A percentile compares a stretch with the other conserved stretches of the same genome.
phyloP scores from a whole-genome alignment of 1,140 invertebrate genomes.

The Eufriesea mexicana region DNA sequence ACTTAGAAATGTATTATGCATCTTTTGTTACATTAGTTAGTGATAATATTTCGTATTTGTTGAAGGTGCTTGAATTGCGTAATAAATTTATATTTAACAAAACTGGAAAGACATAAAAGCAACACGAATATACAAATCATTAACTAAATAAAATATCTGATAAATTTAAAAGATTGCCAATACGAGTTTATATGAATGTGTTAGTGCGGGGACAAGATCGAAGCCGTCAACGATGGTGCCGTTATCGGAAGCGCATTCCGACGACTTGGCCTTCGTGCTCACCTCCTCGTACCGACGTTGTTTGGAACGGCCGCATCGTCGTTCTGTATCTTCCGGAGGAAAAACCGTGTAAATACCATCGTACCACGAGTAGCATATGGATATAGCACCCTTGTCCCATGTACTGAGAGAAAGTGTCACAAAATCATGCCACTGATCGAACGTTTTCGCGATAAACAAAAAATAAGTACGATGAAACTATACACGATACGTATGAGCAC shows the following conservation, averaged over 20 bases:
- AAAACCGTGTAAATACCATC: slow-evolving; percentile 72
- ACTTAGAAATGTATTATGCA: not conserved
- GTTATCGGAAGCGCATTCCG: slow-evolving; percentile 48
- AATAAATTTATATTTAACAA: not conserved
- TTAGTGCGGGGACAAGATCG: slow-evolving; percentile 17
- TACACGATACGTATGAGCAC: slow-evolving; percentile 12
- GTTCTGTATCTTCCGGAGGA: slow-evolving; percentile 61
- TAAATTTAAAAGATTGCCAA: slow-evolving; percentile 9
- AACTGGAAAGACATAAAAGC: not conserved
- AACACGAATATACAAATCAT: not conserved
- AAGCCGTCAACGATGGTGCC: slow-evolving; percentile 39
- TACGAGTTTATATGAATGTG: not conserved
- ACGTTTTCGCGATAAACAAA: slow-evolving; percentile 5
- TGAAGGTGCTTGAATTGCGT: not conserved
- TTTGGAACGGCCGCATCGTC: slow-evolving; percentile 39
- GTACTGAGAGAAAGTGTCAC: slow-evolving; percentile 22
- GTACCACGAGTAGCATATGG: slow-evolving; percentile 64
- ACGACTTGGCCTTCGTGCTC: slow-evolving; percentile 41
- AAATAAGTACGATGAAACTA: slow-evolving; percentile 32
- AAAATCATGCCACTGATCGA: slow-evolving; percentile 29
- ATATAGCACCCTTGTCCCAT: slow-evolving; percentile 24
- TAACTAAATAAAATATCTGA: not conserved
- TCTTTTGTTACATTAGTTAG: not conserved
- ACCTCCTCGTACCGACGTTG: slow-evolving; percentile 58
- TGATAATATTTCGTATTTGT: not conserved